A percentile compares a stretch with the other conserved stretches of the same genome.
phyloP scores from a whole-genome alignment of 2,888 invertebrate genomes.

The Schrankia costaestrigalis region DNA sequence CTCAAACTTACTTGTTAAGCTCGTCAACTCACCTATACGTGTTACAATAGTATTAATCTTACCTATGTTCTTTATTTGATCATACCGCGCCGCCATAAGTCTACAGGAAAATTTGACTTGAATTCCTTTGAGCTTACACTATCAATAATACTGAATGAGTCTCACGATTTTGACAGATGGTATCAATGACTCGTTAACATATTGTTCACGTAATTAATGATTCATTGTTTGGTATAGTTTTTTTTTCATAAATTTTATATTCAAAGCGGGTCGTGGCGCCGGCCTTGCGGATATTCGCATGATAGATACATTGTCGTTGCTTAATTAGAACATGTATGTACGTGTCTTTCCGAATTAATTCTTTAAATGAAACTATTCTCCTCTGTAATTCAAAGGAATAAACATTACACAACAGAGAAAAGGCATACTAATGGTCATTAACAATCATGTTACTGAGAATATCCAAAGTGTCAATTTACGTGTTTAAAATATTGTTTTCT shows the following conservation, averaged over 20 bases:
- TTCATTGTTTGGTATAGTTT: conserved; percentile 21
- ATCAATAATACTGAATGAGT: conserved; percentile 24
- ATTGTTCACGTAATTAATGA: conserved; percentile 36
- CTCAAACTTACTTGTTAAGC: too few relatives aligned
- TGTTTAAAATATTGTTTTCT: too few relatives aligned
- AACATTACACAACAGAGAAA: too few relatives aligned
- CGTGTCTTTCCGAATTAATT: conserved; percentile 49
- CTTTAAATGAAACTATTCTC: conserved; percentile 41
- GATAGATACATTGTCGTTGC: conserved; percentile 37
- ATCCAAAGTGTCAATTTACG: too few relatives aligned
- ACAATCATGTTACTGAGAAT: too few relatives aligned
- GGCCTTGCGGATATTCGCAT: conserved; percentile 43
- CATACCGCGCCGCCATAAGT: too few relatives aligned
- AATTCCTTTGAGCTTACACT: conserved; percentile 17
- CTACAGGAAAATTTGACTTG: conserved; percentile 20
- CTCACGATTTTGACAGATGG: conserved; percentile 36
- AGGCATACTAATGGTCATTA: too few relatives aligned
- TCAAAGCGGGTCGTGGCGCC: conserved; percentile 43
- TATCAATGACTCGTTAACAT: conserved; percentile 31
- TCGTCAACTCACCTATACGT: too few relatives aligned
- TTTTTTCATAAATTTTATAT: conserved; percentile 43
- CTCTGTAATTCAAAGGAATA: conserved; percentile 28
- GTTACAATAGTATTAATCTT: too few relatives aligned
- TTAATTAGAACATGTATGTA: conserved; percentile 41
- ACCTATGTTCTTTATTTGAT: too few relatives aligned